Base-by-base conservation (phyloP, 2,113 vertebrate genomes). In the Platanista minor region DNA sequence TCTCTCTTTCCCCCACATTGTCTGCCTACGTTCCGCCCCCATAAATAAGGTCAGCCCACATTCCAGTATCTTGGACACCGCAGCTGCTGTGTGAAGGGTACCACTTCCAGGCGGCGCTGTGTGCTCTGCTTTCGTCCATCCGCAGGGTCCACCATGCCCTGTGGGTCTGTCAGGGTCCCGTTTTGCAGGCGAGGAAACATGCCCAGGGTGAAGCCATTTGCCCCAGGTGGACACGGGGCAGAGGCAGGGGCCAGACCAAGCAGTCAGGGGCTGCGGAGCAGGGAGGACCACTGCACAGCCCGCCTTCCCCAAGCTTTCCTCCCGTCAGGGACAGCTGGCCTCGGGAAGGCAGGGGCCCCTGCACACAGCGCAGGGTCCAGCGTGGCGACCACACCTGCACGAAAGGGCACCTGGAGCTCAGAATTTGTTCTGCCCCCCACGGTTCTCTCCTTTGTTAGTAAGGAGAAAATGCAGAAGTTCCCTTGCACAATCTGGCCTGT, bases 81-180 rank as follows among this genome's bases (percentile, higher is more conserved):
- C 17, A 20, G 62, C 52, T 52, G 25, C 23, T 2, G 0, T 1
- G 18, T 33, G 66, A 3, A 49, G 57, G 61, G 15, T 4, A 3
- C 69, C 17, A 0, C 14, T 8, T 23, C 46, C 10, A 1, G 25
- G 20, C 5, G 2, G 0, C 4, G 1, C 2, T 23, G 41, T 9
- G 15, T 3, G 11, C 15, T 41, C 15, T 18, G 52, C 52, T 52
- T 52, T 17, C 15, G 52, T 52, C 52, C 52, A 18, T 52, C 52
- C 5, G 5, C 52, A 52, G 52, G 52, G 52, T 18, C 52, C 52
- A 6, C 15, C 52, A 17, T 18, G 52, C 52, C 52, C 52, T 6
- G 52, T 52, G 52, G 52, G 52, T 52, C 15, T 52, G 1, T 52
- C 6, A 36, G 21, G 36, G 3, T 31, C 43, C 78, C 3, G 0